Evolutionary conservation across 2,888 invertebrate genomes (phyloP).

Genomic region (Zhuqinia jingwanae): DNA sequence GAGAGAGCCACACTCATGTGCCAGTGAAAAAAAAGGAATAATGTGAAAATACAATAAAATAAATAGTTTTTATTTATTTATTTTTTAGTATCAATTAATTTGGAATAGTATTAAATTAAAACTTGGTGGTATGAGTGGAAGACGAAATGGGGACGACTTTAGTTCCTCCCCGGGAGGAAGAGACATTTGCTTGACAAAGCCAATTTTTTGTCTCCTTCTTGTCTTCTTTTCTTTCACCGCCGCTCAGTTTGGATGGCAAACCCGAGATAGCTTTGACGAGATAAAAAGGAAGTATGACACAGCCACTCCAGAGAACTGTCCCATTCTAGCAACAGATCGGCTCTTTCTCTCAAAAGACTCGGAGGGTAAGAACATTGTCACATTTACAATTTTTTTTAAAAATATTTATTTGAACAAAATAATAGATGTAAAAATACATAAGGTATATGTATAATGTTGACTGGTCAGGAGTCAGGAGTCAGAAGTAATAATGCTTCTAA

Average conservation of each 20-base stretch:
- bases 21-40: too few species aligned
- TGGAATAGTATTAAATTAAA: too few species aligned
- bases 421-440: too few species aligned
- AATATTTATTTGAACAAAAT: slow-evolving; percentile 96
- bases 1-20: too few species aligned
- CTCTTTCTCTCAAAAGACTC: slow-evolving; percentile 87
- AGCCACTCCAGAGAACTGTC: slow-evolving; percentile 93
- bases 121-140: too few species aligned
- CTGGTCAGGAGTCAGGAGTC: too few species aligned
- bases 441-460: too few species aligned
- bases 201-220: slow-evolving; percentile 55
- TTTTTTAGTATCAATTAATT: too few species aligned
- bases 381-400: slow-evolving; percentile 95
- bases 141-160: too few species aligned
- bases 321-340: slow-evolving; percentile 91
- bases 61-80: too few species aligned
- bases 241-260: slow-evolving; percentile 95
- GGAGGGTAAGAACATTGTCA: slow-evolving; percentile 91
- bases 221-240: slow-evolving; percentile 73
- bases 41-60: too few species aligned
- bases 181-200: slow-evolving; percentile 54
- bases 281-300: slow-evolving; percentile 91
- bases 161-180: neutral
- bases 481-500: too few species aligned
- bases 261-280: slow-evolving; percentile 94